A percentile compares a stretch with the other conserved stretches of the same genome.
phyloP scores from a whole-genome alignment of 2,888 invertebrate species.

The Tipula unca region DNA sequence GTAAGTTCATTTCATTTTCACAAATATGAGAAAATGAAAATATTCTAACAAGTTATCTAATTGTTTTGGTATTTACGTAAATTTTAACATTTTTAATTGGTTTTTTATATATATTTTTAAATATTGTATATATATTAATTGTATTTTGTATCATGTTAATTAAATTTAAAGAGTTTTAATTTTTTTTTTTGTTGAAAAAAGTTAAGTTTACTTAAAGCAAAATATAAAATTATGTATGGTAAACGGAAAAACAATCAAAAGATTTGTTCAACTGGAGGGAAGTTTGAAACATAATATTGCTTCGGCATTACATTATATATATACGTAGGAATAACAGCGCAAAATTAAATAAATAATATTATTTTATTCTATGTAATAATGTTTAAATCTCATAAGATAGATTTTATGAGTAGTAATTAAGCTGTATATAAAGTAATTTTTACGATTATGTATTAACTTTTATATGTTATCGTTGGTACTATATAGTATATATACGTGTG shows the following conservation, averaged over 20 bases:
- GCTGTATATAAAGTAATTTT: neutral
- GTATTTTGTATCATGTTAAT: constrained; percentile 8
- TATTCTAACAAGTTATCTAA: constrained; percentile 4
- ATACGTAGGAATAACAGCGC: neutral
- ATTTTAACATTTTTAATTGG: constrained; percentile 14
- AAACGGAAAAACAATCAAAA: neutral
- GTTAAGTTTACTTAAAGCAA: neutral
- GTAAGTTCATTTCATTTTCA: neutral
- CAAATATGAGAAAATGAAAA: neutral
- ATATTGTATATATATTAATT: neutral
- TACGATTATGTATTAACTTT: neutral
- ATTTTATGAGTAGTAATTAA: neutral
- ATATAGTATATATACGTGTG: neutral
- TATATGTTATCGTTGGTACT: neutral
- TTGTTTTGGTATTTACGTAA: constrained; percentile 14
- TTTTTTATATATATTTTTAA: neutral
- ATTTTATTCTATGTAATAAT: neutral
- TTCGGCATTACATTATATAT: neutral
- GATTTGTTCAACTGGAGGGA: neutral
- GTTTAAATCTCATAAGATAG: neutral
- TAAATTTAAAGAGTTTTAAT: constrained; percentile 14
- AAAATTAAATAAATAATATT: neutral
- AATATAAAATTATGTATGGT: neutral
- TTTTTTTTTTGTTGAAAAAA: neutral
- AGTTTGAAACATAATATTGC: neutral